Percentiles rank a stretch among this genome's conserved stretches.
phyloP scores from a whole-genome alignment of 2,113 vertebrate species.

The Crotalus tigris region DNA sequence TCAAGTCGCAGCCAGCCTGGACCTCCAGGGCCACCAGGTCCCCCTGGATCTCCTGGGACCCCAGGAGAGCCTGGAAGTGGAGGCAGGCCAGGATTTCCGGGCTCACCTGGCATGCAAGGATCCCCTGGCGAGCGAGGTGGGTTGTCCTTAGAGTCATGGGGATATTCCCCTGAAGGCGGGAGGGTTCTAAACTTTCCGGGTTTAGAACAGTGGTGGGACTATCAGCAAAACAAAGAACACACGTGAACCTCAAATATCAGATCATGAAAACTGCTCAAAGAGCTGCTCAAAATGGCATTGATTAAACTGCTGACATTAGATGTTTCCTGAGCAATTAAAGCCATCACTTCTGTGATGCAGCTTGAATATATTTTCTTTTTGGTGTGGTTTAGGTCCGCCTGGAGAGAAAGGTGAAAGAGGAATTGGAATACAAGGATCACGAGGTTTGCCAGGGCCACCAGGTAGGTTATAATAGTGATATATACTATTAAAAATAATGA shows the following conservation, averaged over 20 bases:
- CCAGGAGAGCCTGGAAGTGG: slow-evolving; percentile 86
- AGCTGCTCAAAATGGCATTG: slow-evolving; percentile 12
- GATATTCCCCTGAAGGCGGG: background rate
- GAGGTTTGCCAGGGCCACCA: slow-evolving; percentile 83
- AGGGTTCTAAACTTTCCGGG: background rate
- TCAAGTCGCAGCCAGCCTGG: slow-evolving; percentile 85
- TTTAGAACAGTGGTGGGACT: background rate
- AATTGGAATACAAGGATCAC: slow-evolving; percentile 82
- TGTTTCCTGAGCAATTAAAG: background rate
- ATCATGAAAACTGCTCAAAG: background rate
- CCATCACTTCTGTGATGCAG: slow-evolving; percentile 30
- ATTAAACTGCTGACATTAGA: slow-evolving; percentile 25
- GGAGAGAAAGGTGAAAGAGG: slow-evolving; percentile 95
- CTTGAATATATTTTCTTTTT: slow-evolving; percentile 2
- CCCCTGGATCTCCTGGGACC: slow-evolving; percentile 77
- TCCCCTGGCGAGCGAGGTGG: slow-evolving; percentile 88
- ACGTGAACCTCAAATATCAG: background rate
- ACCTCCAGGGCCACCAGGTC: slow-evolving; percentile 83
- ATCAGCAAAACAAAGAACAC: background rate
- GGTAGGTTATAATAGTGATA: slow-evolving; percentile 70
- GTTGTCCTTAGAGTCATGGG: background rate
- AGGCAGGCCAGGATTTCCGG: slow-evolving; percentile 89
- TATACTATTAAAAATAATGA: background rate
- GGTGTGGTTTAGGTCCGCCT: slow-evolving; percentile 72
- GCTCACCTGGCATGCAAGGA: slow-evolving; percentile 84